phyloP scores from a whole-genome alignment of 2,797 vertebrate genomes.

The Helarctos malayanus region DNA sequence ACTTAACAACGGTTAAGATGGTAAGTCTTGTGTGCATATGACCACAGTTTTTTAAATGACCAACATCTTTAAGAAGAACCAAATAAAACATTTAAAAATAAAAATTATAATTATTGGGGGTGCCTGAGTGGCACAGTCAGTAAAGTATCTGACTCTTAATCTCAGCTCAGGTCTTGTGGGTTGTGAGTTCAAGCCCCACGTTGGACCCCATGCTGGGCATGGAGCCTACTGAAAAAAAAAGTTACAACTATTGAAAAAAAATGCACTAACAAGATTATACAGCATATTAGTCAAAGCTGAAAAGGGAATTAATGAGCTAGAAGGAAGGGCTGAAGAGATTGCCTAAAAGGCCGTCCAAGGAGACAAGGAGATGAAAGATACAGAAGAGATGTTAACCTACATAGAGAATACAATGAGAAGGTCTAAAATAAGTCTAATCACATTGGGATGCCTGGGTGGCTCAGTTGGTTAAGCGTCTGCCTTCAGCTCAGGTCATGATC shows the following conservation, averaged over 20 bases:
- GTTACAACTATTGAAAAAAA: neutral
- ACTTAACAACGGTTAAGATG: neutral
- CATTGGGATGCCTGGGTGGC: neutral
- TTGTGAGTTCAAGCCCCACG: neutral
- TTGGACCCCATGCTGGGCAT: neutral
- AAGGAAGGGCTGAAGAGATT: slow-evolving; percentile 16
- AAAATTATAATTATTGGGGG: neutral
- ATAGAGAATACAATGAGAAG: neutral
- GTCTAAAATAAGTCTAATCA: neutral
- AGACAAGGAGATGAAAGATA: neutral
- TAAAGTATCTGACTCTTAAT: neutral
- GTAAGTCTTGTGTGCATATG: neutral
- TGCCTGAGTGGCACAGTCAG: neutral
- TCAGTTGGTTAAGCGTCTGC: neutral
- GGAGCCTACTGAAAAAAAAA: neutral
- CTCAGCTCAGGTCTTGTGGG: neutral
- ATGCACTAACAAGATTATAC: neutral
- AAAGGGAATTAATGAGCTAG: slow-evolving; percentile 30
- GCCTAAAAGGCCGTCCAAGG: neutral
- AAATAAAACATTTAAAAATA: neutral
- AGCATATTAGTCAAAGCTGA: neutral
- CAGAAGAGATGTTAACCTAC: neutral
- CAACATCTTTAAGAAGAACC: neutral
- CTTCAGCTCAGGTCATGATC: neutral
- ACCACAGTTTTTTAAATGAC: neutral